These are phyloP conservation scores for Syrrhaptes paradoxus DNA, from an alignment of 2,113 vertebrate genomes.

Conservation along the genomic window DNA sequence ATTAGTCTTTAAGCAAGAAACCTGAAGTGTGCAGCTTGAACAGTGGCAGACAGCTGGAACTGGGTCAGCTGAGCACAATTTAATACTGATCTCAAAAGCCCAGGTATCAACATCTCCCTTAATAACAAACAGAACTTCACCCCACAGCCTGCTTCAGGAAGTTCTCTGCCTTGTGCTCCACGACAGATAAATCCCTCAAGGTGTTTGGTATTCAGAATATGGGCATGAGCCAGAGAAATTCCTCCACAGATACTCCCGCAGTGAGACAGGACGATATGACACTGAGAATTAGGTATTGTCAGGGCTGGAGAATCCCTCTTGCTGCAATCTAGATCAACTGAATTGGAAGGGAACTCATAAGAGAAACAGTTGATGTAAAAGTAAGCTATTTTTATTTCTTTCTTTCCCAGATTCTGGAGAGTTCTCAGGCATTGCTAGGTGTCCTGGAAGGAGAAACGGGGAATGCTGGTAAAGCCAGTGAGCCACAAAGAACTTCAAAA, in stretches of 20 bases:
- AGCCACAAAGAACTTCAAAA: slow-evolving; percentile 59
- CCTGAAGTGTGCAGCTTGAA: background rate
- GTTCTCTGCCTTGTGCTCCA: background rate
- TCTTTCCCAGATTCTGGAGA: slow-evolving; percentile 87
- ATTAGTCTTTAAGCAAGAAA: background rate
- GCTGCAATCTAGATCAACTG: background rate
- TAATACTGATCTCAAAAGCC: background rate
- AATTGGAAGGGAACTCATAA: background rate
- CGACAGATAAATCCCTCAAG: background rate
- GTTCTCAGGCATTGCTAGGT: slow-evolving; percentile 88
- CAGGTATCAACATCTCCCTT: background rate
- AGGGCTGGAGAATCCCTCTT: background rate
- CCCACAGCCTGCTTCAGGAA: background rate
- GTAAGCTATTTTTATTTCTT: slow-evolving; percentile 36
- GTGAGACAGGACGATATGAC: background rate
- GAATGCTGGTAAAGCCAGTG: slow-evolving; percentile 81
- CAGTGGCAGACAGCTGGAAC: background rate
- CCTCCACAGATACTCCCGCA: background rate
- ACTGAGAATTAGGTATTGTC: background rate
- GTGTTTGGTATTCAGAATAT: background rate
- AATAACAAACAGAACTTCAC: background rate
- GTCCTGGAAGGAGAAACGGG: slow-evolving; percentile 86
- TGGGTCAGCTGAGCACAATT: background rate
- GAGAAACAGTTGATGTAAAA: slow-evolving; percentile 1
- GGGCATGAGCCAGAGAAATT: background rate